A percentile compares a stretch with the other conserved stretches of the same genome.
Evolutionary conservation across 1,140 invertebrate genomes (phyloP).

Genomic region (Augochlora pura): DNA sequence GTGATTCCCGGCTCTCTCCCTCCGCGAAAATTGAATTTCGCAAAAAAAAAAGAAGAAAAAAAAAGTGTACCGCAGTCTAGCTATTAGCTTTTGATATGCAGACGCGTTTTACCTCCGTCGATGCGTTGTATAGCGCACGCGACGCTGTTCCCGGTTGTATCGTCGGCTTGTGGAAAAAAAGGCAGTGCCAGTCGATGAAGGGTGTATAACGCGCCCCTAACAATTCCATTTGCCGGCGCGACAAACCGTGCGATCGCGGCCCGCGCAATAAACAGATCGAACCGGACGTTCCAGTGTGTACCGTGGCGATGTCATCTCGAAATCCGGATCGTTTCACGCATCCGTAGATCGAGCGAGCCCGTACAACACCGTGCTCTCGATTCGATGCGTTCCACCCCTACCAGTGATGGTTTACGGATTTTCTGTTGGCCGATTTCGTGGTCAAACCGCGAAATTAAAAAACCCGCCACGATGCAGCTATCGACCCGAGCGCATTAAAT

Average conservation of each 20-base stretch:
- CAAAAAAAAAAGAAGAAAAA: too few species aligned
- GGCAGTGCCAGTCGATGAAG: constrained; percentile 40
- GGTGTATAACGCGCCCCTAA: constrained; percentile 61
- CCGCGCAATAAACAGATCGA: constrained; percentile 70
- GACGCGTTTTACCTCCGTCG: not conserved
- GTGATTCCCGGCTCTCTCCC: too few species aligned
- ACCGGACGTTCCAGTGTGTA: constrained; percentile 57
- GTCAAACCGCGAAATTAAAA: constrained; percentile 20
- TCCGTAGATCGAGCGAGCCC: constrained; percentile 9
- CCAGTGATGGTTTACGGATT: constrained; percentile 24
- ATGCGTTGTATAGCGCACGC: not conserved
- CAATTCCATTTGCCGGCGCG: constrained; percentile 70
- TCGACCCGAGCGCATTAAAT: not conserved
- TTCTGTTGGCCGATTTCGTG: constrained; percentile 19
- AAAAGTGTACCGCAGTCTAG: too few species aligned
- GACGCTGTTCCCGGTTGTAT: constrained; percentile 4
- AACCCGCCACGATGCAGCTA: not conserved
- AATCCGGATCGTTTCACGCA: constrained; percentile 70
- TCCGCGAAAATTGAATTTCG: too few species aligned
- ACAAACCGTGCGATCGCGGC: constrained; percentile 66
- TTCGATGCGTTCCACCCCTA: not conserved
- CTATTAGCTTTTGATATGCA: too few species aligned
- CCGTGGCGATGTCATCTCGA: constrained; percentile 59
- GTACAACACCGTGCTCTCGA: not conserved
- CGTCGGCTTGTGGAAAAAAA: constrained; percentile 28